phyloP scores from a whole-genome alignment of 2,113 vertebrate species.

The Eurypyga helias region DNA sequence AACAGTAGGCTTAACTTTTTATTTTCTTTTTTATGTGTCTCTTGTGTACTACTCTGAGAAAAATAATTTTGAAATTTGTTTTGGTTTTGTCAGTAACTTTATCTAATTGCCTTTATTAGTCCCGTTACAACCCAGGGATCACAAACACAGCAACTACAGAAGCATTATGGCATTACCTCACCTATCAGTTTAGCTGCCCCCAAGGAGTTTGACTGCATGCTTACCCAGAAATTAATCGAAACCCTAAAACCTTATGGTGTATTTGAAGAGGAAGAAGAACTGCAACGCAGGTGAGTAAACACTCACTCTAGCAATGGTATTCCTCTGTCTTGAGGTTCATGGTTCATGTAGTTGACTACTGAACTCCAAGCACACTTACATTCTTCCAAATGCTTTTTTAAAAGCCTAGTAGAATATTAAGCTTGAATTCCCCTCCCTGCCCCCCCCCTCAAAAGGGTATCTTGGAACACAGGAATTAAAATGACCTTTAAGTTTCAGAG shows the following conservation, averaged over 20 bases:
- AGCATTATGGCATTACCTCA: slow-evolving; percentile 90
- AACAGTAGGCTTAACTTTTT: not conserved
- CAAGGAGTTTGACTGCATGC: slow-evolving; percentile 85
- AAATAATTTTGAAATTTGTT: not conserved
- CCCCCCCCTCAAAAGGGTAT: not conserved
- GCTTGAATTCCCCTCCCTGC: not conserved
- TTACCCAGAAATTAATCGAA: slow-evolving; percentile 86
- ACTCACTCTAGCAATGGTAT: not conserved
- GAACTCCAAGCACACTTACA: not conserved
- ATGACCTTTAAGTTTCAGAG: not conserved
- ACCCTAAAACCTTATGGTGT: slow-evolving; percentile 86
- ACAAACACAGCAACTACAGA: slow-evolving; percentile 80
- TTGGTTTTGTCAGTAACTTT: slow-evolving; percentile 63
- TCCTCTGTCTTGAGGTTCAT: not conserved
- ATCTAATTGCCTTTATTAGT: slow-evolving; percentile 77
- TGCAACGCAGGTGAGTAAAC: slow-evolving; percentile 84
- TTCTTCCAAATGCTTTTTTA: not conserved
- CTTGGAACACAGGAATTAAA: not conserved
- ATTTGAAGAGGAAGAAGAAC: slow-evolving; percentile 88
- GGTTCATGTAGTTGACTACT: not conserved
- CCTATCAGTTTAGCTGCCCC: slow-evolving; percentile 89
- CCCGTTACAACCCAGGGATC: slow-evolving; percentile 84
- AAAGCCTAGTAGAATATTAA: not conserved
- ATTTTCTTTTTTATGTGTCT: not conserved
- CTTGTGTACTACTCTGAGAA: not conserved